phyloP scores from a whole-genome alignment of 2,113 vertebrate species.

The Cnemophilus loriae region DNA sequence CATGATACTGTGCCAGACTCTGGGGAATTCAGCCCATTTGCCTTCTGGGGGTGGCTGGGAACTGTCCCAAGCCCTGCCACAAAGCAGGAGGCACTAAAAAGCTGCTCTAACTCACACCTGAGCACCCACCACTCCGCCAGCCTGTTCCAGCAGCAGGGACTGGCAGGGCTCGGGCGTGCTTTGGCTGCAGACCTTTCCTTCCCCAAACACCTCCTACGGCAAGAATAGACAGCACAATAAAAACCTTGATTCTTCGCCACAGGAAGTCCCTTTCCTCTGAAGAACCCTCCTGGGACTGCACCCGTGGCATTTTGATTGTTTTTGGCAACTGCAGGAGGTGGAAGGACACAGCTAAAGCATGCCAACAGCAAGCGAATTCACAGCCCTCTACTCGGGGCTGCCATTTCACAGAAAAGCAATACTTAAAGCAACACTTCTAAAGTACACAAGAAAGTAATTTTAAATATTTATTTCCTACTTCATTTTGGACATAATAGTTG shows the following conservation, averaged over 20 bases:
- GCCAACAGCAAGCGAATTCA: fast-evolving
- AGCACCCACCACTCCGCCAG: background rate
- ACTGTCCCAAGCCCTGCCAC: background rate
- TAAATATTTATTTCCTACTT: background rate
- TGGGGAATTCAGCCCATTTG: background rate
- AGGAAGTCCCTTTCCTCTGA: background rate
- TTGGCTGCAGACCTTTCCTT: background rate
- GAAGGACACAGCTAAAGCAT: background rate
- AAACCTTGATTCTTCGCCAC: background rate
- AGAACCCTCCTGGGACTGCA: background rate
- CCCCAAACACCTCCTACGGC: background rate
- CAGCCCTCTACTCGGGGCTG: background rate
- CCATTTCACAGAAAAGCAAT: background rate
- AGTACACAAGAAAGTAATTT: background rate
- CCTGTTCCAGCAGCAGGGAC: background rate
- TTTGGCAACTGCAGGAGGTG: background rate
- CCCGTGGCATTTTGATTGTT: background rate
- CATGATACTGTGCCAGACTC: background rate
- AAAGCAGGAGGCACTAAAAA: background rate
- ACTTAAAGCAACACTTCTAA: background rate
- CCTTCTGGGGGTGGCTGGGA: background rate
- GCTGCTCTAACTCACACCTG: background rate
- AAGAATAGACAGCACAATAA: background rate
- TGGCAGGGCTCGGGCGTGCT: background rate
- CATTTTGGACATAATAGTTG: background rate